These are phyloP conservation scores for Ascaphus truei DNA, from an alignment of 2,113 vertebrate species.

Conservation along the genomic window DNA sequence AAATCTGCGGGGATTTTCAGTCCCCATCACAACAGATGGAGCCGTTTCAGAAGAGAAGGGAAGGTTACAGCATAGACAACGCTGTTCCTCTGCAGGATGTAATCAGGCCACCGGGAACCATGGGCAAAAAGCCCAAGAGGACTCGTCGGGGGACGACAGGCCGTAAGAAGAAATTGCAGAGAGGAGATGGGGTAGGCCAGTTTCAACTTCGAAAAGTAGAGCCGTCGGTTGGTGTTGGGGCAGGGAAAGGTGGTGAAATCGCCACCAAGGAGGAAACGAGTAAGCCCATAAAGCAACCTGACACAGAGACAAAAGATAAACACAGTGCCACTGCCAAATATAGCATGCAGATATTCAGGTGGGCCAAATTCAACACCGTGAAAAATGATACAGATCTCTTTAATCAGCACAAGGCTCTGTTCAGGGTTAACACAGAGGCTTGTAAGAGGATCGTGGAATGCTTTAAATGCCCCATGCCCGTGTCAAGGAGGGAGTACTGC, in stretches of 20 bases:
- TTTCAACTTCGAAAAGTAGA: no score
- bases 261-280: not conserved
- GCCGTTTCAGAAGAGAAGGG: slow-evolving; percentile 39
- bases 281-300: not conserved
- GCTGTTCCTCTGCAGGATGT: slow-evolving; percentile 33
- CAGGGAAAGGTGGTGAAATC: not conserved
- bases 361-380: slow-evolving; percentile 64
- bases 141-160: no score
- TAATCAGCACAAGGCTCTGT: slow-evolving; percentile 60
- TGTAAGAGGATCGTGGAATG: slow-evolving; percentile 70
- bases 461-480: slow-evolving; percentile 60
- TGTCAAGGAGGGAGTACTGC: slow-evolving; percentile 62
- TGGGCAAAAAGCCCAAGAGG: slow-evolving; percentile 10
- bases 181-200: no score
- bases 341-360: slow-evolving; percentile 56
- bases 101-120: slow-evolving; percentile 20
- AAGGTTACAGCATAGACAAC: no score
- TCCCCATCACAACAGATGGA: slow-evolving; percentile 52
- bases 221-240: no score
- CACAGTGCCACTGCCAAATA: not conserved
- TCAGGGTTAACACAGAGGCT: slow-evolving; percentile 65
- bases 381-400: slow-evolving; percentile 56
- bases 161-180: no score
- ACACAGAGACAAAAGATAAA: not conserved
- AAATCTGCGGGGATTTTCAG: slow-evolving; percentile 51